These are phyloP conservation scores for Linnaemya tessellans DNA, from an alignment of 2,888 invertebrate species.

Conservation along the genomic window DNA sequence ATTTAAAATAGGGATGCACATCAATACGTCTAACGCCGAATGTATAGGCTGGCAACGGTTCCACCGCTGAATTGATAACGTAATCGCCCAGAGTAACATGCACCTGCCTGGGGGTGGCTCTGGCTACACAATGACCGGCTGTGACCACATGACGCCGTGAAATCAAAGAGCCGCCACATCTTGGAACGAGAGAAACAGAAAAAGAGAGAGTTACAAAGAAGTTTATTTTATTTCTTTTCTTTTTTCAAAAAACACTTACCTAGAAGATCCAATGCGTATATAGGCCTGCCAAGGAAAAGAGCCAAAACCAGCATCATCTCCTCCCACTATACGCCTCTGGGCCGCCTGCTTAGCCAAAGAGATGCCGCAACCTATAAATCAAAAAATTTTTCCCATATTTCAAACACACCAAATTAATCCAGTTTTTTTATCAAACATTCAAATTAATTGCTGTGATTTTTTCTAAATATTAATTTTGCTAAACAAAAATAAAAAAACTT, in stretches of 20 bases:
- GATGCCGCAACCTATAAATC: conserved; percentile 91
- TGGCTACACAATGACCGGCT: conserved; percentile 96
- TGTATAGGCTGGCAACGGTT: conserved; percentile 95
- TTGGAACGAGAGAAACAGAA: conserved; percentile 77
- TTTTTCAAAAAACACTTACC: conserved; percentile 83
- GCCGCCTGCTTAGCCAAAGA: conserved; percentile 93
- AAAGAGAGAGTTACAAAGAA: neutral
- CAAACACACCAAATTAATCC: conserved; percentile 51
- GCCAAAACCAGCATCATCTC: conserved; percentile 96
- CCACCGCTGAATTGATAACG: conserved; percentile 96
- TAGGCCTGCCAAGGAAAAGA: conserved; percentile 98
- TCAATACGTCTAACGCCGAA: conserved; percentile 95
- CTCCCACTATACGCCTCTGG: conserved; percentile 95
- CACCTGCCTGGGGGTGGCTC: conserved; percentile 94
- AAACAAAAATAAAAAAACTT: no score
- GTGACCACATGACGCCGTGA: conserved; percentile 96
- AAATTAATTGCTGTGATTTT: conserved; percentile 11
- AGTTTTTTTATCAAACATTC: conserved; percentile 19
- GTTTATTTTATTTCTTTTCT: neutral
- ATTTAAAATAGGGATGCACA: conserved; percentile 95
- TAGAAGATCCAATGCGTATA: conserved; percentile 95
- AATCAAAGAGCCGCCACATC: conserved; percentile 96
- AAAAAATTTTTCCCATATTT: conserved; percentile 48
- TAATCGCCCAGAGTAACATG: conserved; percentile 94
- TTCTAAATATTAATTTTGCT: conserved; percentile 9